phyloP scores from a whole-genome alignment of 2,797 vertebrate genomes.

The Muscicapa striata region DNA sequence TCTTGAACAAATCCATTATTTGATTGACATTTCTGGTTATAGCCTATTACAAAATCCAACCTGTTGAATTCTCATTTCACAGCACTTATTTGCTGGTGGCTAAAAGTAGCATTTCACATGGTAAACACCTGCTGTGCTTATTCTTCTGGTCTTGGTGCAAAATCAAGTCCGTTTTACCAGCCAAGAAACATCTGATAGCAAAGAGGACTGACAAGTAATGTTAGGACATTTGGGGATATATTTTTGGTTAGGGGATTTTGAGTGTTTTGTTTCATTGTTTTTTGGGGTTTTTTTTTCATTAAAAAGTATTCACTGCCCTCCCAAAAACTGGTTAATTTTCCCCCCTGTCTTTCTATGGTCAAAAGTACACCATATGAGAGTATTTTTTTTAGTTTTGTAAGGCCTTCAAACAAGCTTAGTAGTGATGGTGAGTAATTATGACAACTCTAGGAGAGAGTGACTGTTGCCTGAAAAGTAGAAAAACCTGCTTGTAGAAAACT shows the following conservation, averaged over 20 bases:
- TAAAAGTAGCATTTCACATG: slow-evolving; percentile 33
- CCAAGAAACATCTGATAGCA: not conserved
- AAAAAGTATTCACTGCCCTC: not conserved
- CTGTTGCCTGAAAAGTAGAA: not conserved
- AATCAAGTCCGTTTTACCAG: not conserved
- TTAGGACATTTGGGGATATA: not conserved
- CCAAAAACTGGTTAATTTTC: not conserved
- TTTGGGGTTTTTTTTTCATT: not conserved
- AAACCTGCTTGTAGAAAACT: not conserved
- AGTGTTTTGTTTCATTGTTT: not conserved
- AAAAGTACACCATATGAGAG: not conserved
- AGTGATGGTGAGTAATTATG: not conserved
- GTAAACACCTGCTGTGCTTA: not conserved
- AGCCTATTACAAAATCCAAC: slow-evolving; percentile 35
- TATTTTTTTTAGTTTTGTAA: not conserved
- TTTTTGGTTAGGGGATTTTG: not conserved
- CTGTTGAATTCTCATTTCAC: slow-evolving; percentile 44
- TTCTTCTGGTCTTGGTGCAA: not conserved
- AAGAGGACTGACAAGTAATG: not conserved
- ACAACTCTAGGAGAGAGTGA: not conserved
- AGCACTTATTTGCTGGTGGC: slow-evolving; percentile 11
- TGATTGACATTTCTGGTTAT: slow-evolving; percentile 61
- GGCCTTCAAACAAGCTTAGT: not conserved
- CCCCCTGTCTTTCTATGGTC: not conserved
- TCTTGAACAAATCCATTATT: slow-evolving; percentile 20